Evolutionary conservation across 2,113 vertebrate genomes (phyloP), one percentile per base, ranked within the genome.

Genomic region (Oncorhynchus keta): DNA sequence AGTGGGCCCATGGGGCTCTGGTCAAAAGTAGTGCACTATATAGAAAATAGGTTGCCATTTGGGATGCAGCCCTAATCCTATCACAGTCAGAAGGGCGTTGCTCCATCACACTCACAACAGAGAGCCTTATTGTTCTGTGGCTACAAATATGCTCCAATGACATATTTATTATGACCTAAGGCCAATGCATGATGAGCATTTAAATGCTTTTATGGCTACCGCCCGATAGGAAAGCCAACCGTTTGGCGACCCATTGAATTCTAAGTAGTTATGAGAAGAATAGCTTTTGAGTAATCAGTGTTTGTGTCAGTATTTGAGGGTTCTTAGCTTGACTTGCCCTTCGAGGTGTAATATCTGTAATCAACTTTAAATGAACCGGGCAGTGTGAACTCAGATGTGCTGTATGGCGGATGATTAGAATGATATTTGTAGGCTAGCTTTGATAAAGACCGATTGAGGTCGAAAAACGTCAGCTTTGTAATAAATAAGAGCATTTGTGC

Each of bases 31-130:
- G 49, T 55, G 49, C 49, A 55, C 49, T 55, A 14, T 14, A 55
- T 16, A 55, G 14, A 55, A 16, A 55, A 55, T 55, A 55, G 14
- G 49, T 3, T 55, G 49, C 49, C 12, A 16, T 55, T 16, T 55
- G 49, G 49, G 49, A 14, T 14, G 13, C 12, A 55, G 1, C 65
- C 85, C 64, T 79, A 82, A 85, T 88, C 82, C 80, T 24, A 6
- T 80, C 75, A 73, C 76, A 30, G 22, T 35, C 55, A 73, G 78
- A 73, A 35, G 86, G 72, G 28, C 66, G 65, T 3, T 62, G 22
- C 78, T 85, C 77, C 78, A 76, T 88, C 82, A 77, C 3, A 6
- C 72, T 82, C 67, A 20, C 84, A 55, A 65, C 30, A 45, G 67
- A 28, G 26, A 39, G 57, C 28, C 49, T 16, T 49, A 45, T 35